Conservation (phyloP, 2,888 invertebrate genomes). For the Lasius platythorax region DNA sequence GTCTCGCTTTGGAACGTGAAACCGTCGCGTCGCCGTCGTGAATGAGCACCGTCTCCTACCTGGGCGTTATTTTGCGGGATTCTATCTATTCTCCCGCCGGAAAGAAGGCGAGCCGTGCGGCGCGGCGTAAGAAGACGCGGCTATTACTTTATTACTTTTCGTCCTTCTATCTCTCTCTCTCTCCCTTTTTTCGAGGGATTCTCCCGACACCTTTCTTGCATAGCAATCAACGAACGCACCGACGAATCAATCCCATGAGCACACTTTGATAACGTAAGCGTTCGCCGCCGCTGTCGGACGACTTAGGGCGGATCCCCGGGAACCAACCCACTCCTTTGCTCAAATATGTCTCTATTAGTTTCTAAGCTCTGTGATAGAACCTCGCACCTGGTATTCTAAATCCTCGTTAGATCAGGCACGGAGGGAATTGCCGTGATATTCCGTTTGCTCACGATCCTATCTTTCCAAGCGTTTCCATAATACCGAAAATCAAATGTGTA, state of each 20-base stretch:
- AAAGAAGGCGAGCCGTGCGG: conserved; percentile 50
- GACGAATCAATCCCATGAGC: conserved; percentile 78
- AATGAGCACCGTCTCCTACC: conserved; percentile 52
- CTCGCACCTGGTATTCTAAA: conserved; percentile 63
- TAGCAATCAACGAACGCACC: conserved; percentile 55
- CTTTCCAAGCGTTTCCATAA: background rate
- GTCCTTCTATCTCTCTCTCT: conserved; percentile 31
- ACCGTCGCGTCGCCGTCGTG: conserved; percentile 53
- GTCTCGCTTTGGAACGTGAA: conserved; percentile 57
- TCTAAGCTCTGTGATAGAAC: conserved; percentile 55
- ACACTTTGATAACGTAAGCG: conserved; percentile 67
- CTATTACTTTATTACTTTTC: conserved; percentile 70
- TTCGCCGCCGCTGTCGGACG: conserved; percentile 20
- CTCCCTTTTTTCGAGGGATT: conserved; percentile 35
- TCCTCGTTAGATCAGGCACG: conserved; percentile 61
- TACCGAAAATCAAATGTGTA: background rate
- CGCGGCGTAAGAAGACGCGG: conserved; percentile 40
- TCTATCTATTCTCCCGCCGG: conserved; percentile 35
- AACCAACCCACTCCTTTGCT: conserved; percentile 59
- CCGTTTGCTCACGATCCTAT: background rate
- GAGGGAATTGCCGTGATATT: background rate
- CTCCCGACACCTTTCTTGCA: conserved; percentile 36
- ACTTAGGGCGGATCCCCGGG: conserved; percentile 68
- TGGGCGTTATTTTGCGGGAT: conserved; percentile 46
- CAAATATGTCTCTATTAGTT: conserved; percentile 76